Evolutionary conservation across 2,113 vertebrate genomes (phyloP), one percentile per base, ranked within the genome.

Genomic region (Camelus dromedarius): DNA sequence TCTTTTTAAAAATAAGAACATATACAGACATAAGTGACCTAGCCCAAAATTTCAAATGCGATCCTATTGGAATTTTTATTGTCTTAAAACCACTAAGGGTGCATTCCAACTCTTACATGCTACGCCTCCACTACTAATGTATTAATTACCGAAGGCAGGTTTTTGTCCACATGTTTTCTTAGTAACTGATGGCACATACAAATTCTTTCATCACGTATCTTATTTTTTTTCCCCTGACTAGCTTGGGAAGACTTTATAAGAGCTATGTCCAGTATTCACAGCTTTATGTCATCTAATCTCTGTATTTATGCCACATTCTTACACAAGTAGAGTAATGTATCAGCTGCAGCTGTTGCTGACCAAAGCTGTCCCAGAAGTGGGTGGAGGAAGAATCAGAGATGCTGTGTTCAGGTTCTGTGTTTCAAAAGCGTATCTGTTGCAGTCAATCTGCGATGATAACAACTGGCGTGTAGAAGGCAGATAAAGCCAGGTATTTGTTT

Each of bases 281-380:
- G 50, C 70, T 89, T 91, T 79, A 22, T 96, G 92, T 69, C 93
- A 91, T 92, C 73, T 79, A 93, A 88, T 98, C 72, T 90, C 64
- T 90, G 11, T 92, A 95, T 96, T 94, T 92, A 83, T 92, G 86
- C 76, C 50, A 26, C n/a, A 35, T 92, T 96, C 95, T 98, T 93
- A 76, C 95, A 72, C 88, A 79, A 96, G 89, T 70, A 64, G 90
- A 89, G 95, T 88, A 95, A 66, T 83, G 0, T 79, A 48, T 97
- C 96, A 91, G 58, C 72, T n/a, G 38, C 97, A 95, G 96, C 97
- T 97, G 97, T 97, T 93, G 80, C 96, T 92, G 92, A 93, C 95
- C 95, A 88, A 85, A 92, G 77, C 58, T 83, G 83, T 91, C 95
- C 48, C 54, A 72, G 72, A 67, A 93, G 93, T 85, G 84, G 96